A percentile compares a stretch with the other conserved stretches of the same genome.
phyloP scores from a whole-genome alignment of 2,113 vertebrate species.

The Recurvirostra avosetta region DNA sequence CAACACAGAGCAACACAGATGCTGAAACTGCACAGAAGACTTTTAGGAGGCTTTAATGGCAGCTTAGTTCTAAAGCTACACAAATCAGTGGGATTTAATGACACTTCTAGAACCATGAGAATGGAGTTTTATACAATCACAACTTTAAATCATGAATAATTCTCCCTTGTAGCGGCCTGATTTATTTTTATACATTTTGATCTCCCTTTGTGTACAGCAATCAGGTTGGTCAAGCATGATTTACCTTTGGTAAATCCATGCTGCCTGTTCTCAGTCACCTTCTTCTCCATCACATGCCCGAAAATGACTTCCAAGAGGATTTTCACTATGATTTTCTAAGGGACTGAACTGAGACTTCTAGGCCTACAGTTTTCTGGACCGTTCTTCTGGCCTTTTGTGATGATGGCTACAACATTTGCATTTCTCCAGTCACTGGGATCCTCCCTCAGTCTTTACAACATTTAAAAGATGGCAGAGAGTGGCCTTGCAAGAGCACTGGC shows the following conservation, averaged over 20 bases:
- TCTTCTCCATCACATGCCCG: neutral
- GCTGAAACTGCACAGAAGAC: neutral
- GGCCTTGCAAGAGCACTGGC: neutral
- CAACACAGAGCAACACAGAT: neutral
- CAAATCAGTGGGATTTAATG: neutral
- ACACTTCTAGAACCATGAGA: neutral
- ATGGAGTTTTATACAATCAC: neutral
- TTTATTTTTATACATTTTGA: neutral
- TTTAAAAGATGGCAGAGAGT: neutral
- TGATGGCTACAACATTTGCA: neutral
- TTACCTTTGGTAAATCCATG: neutral
- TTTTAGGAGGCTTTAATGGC: constrained; percentile 1
- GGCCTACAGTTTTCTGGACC: neutral
- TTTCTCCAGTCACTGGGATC: neutral
- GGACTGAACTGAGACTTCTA: neutral
- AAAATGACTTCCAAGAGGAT: neutral
- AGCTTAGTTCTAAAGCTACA: constrained; percentile 29
- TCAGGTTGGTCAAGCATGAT: neutral
- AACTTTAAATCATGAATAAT: neutral
- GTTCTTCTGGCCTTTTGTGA: neutral
- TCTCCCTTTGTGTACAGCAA: neutral
- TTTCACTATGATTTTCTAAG: neutral
- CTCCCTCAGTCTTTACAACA: neutral
- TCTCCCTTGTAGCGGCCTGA: neutral
- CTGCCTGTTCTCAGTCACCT: neutral